Percentiles rank a stretch among this genome's conserved stretches.
Evolutionary conservation across 1,140 invertebrate genomes (phyloP).

Genomic region (Macrostomum lignano): DNA sequence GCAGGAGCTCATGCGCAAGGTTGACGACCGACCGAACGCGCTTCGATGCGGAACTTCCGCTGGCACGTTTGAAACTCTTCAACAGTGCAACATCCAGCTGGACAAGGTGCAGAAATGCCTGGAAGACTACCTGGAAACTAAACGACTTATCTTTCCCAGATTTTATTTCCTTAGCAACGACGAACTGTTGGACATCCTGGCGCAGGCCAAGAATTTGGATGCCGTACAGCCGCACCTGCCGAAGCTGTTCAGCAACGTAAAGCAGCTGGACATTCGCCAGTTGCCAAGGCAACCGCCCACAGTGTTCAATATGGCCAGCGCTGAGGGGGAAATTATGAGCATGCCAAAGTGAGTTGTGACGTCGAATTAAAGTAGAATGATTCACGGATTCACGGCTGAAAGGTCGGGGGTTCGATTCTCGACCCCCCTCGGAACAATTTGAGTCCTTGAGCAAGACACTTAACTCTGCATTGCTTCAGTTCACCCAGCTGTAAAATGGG

Average conservation of each 20-base stretch:
- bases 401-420: too few relatives aligned
- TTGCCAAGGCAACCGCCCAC: constrained; percentile 15
- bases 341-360: constrained; percentile 14
- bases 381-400: too few relatives aligned
- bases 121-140: constrained; percentile 25
- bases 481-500: too few relatives aligned
- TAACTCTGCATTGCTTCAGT: too few relatives aligned
- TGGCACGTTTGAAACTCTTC: constrained; percentile 22
- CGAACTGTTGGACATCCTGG: constrained; percentile 23
- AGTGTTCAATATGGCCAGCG: constrained; percentile 18
- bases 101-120: constrained; percentile 26
- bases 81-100: constrained; percentile 15
- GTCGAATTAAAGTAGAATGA: not conserved
- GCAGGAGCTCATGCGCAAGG: constrained; percentile 43
- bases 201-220: constrained; percentile 45
- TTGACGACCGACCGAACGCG: constrained; percentile 24
- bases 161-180: constrained; percentile 28
- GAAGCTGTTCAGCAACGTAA: constrained; percentile 44
- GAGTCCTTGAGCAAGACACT: too few relatives aligned
- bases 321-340: constrained; percentile 18
- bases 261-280: constrained; percentile 14
- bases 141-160: constrained; percentile 21
- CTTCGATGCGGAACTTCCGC: constrained; percentile 17
- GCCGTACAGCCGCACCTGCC: constrained; percentile 51
- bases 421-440: too few relatives aligned